Percentiles rank a stretch among this genome's conserved stretches.
phyloP scores from a whole-genome alignment of 2,888 invertebrate species.

The Nomada fabriciana region DNA sequence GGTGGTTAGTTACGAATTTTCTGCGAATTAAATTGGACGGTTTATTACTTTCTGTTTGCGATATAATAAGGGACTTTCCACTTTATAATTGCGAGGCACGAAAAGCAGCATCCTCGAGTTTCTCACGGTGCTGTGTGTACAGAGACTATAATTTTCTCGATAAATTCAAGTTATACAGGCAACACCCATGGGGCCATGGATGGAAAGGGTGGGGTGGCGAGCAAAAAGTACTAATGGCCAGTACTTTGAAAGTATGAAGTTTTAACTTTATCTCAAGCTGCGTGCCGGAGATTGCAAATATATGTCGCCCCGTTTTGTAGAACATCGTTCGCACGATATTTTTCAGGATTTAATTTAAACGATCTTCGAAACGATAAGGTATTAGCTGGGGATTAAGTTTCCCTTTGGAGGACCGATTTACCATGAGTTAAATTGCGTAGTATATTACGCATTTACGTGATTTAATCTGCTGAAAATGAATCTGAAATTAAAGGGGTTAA shows the following conservation, averaged over 20 bases:
- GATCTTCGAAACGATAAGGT: slow-evolving; percentile 29
- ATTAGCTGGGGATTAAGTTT: slow-evolving; percentile 41
- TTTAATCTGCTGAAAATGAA: too few species aligned
- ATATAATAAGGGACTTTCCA: slow-evolving; percentile 60
- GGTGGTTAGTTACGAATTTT: slow-evolving; percentile 50
- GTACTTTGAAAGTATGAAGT: slow-evolving; percentile 60
- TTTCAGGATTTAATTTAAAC: slow-evolving; percentile 56
- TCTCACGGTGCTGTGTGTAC: slow-evolving; percentile 60
- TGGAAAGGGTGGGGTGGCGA: not conserved
- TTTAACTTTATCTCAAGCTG: slow-evolving; percentile 60
- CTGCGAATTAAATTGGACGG: slow-evolving; percentile 52
- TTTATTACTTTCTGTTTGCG: slow-evolving; percentile 59
- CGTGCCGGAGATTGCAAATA: slow-evolving; percentile 63
- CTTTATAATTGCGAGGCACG: slow-evolving; percentile 56
- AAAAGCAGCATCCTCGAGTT: slow-evolving; percentile 56
- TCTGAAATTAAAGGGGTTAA: not conserved
- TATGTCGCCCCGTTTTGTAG: slow-evolving; percentile 47
- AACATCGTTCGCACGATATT: slow-evolving; percentile 52
- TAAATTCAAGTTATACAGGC: slow-evolving; percentile 67
- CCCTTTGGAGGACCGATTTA: slow-evolving; percentile 20
- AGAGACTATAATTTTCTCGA: slow-evolving; percentile 69
- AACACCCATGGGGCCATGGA: slow-evolving; percentile 45
- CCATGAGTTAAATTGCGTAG: not conserved
- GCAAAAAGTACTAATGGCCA: slow-evolving; percentile 59
- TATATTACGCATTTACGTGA: not conserved